phyloP scores from a whole-genome alignment of 2,888 invertebrate species.

The Sphecodes monilicornis region DNA sequence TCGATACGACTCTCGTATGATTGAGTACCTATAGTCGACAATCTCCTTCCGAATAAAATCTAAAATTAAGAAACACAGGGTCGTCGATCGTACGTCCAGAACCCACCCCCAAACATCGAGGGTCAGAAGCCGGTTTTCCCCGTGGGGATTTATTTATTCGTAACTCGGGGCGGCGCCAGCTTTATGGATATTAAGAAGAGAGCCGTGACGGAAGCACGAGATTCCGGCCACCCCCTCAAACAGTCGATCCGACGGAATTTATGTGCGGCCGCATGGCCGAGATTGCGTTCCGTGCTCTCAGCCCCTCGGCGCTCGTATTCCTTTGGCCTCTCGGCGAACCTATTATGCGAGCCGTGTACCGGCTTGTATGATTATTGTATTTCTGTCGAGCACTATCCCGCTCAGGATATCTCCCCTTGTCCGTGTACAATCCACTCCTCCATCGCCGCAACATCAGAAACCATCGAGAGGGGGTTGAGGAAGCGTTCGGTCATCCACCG shows the following conservation, averaged over 20 bases:
- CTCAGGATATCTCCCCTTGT: slow-evolving; percentile 29
- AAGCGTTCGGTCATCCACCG: slow-evolving; percentile 15
- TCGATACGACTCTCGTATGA: not conserved
- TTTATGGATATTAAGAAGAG: slow-evolving; percentile 63
- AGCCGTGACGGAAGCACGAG: slow-evolving; percentile 13
- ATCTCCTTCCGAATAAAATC: fast-evolving
- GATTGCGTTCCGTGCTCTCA: slow-evolving; percentile 48
- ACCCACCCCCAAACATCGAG: not conserved
- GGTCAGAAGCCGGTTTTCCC: not conserved
- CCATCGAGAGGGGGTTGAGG: not conserved
- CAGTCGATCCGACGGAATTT: slow-evolving; percentile 62
- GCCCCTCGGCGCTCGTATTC: slow-evolving; percentile 46
- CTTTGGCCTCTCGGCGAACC: slow-evolving; percentile 55
- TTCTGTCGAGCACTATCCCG: slow-evolving; percentile 43
- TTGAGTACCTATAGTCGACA: not conserved
- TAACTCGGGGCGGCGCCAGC: slow-evolving; percentile 40
- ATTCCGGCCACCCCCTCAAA: slow-evolving; percentile 53
- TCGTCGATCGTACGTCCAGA: not conserved
- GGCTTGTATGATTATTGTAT: slow-evolving; percentile 60
- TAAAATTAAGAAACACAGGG: not conserved
- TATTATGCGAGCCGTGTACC: slow-evolving; percentile 54
- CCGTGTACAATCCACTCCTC: not conserved
- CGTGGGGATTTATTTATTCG: slow-evolving; percentile 39
- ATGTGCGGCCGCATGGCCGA: slow-evolving; percentile 61
- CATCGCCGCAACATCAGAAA: slow-evolving; percentile 2